Percentiles rank a stretch among this genome's conserved stretches.
Conservation (phyloP, 2,797 vertebrate species). For the Todus mexicanus region DNA sequence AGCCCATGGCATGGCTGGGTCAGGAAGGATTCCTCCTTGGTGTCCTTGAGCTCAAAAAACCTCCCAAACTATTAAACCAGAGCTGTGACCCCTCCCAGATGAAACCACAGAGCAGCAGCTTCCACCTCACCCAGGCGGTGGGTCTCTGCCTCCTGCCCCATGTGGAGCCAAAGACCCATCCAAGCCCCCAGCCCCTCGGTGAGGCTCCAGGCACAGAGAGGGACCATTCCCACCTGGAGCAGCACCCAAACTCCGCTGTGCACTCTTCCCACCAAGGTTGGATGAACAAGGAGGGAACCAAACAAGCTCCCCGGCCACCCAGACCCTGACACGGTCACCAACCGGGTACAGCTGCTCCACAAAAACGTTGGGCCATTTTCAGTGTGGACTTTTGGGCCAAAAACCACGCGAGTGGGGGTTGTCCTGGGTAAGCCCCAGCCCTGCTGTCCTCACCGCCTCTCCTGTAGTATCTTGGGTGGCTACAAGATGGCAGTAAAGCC, state of each 20-base stretch:
- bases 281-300: neutral
- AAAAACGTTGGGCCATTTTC: accelerated
- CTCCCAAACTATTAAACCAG: neutral
- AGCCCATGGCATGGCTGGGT: neutral
- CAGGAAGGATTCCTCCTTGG: neutral
- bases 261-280: accelerated
- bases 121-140: neutral
- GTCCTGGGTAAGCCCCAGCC: neutral
- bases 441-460: accelerated
- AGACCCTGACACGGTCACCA: accelerated
- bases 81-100: neutral
- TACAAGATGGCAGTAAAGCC: conserved; percentile 49
- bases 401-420: neutral
- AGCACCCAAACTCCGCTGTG: neutral
- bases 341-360: accelerated
- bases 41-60: neutral
- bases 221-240: neutral
- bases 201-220: accelerated
- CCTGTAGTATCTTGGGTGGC: neutral
- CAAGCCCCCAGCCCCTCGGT: neutral
- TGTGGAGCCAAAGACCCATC: neutral
- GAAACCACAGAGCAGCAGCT: neutral
- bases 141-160: neutral
- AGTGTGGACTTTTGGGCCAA: neutral
- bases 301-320: neutral